A percentile compares a stretch with the other conserved stretches of the same genome.
Conservation (phyloP, 37 sponge, comb jelly and placozoan genomes). For the Theonella swinhoei region DNA sequence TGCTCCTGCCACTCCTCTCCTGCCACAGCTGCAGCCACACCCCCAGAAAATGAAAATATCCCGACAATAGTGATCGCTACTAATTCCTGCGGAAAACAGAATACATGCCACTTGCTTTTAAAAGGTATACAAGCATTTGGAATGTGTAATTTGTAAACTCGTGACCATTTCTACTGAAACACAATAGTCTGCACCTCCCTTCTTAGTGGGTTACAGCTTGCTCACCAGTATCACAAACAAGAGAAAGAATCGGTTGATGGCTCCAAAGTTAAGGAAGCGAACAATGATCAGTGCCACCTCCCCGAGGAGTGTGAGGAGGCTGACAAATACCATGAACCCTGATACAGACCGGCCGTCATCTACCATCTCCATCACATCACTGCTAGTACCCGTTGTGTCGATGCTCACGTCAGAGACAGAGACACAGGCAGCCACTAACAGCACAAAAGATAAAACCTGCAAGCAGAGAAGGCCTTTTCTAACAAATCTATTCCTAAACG, state of each 20-base stretch:
- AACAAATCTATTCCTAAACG: too few species aligned
- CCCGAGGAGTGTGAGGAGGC: not conserved
- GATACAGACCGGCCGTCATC: not conserved
- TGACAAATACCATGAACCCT: constrained; percentile 23
- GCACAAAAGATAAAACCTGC: not conserved
- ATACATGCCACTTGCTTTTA: not conserved
- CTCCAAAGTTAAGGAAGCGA: constrained; percentile 45
- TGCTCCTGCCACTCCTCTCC: not conserved
- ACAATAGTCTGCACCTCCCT: too few species aligned
- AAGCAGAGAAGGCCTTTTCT: too few species aligned
- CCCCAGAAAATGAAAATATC: constrained; percentile 24
- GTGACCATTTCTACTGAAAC: too few species aligned
- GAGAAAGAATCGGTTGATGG: not conserved
- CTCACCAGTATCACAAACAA: constrained; percentile 11
- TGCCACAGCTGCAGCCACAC: not conserved
- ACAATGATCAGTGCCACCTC: constrained; percentile 18
- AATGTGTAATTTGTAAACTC: too few species aligned
- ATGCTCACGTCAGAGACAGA: not conserved
- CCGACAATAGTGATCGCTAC: not conserved
- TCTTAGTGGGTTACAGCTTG: too few species aligned
- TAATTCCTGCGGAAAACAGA: constrained; percentile 6
- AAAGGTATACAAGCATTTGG: too few species aligned
- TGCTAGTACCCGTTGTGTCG: not conserved
- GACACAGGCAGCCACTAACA: not conserved
- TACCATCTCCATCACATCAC: not conserved